Conservation (phyloP, 2,888 invertebrate genomes). For the Poecilobothrus nobilitatus region DNA sequence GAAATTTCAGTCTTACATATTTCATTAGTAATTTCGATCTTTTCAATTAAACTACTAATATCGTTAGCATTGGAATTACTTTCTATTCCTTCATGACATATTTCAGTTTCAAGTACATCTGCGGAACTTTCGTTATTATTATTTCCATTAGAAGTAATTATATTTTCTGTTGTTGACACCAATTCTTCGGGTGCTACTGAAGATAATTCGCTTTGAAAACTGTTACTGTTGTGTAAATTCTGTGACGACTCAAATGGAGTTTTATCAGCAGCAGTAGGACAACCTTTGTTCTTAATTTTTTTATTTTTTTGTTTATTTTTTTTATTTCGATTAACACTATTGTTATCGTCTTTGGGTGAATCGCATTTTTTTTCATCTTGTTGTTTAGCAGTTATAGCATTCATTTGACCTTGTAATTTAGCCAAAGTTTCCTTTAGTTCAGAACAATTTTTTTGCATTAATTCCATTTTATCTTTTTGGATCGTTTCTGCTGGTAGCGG, state of each 20-base stretch:
- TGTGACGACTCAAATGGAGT: background rate
- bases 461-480: conserved; percentile 47
- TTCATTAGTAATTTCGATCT: too few relatives aligned
- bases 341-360: background rate
- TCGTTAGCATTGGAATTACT: too few relatives aligned
- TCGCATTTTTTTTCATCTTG: background rate
- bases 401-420: conserved; percentile 24
- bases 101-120: too few relatives aligned
- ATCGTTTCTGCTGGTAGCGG: conserved; percentile 19
- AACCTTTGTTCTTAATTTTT: conserved; percentile 1
- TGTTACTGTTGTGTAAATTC: too few relatives aligned
- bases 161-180: too few relatives aligned
- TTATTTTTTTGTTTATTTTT: conserved; percentile 7
- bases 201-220: too few relatives aligned
- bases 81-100: too few relatives aligned
- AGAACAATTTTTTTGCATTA: conserved; percentile 53
- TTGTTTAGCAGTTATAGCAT: conserved; percentile 8
- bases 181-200: too few relatives aligned
- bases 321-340: background rate
- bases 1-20: too few relatives aligned
- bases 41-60: too few relatives aligned
- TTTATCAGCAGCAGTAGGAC: conserved; percentile 7
- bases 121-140: too few relatives aligned
- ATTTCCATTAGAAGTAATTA: too few relatives aligned
- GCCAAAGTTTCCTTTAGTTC: conserved; percentile 53